A percentile compares a stretch with the other conserved stretches of the same genome.
phyloP scores from a whole-genome alignment of 2,113 vertebrate genomes.

The Lasiurus cinereus region DNA sequence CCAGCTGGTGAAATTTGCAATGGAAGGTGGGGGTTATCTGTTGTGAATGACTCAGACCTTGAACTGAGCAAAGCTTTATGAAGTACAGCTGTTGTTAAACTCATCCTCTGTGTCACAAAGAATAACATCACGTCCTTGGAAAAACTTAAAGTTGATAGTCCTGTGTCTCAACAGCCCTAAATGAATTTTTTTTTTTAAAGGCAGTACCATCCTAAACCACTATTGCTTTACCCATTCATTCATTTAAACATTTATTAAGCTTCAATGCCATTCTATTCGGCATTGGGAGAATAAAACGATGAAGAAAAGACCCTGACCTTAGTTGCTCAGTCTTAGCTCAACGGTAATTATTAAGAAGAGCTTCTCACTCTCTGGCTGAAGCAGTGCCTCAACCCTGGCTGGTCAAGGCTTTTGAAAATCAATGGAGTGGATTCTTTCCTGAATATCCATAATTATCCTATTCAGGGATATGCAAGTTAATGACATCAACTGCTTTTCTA shows the following conservation, averaged over 20 bases:
- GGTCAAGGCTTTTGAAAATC: constrained; percentile 56
- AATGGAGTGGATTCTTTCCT: not conserved
- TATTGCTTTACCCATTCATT: not conserved
- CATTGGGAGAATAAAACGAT: not conserved
- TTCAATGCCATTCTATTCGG: not conserved
- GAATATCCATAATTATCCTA: constrained; percentile 34
- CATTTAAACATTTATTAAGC: not conserved
- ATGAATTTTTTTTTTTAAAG: not conserved
- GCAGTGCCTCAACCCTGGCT: not conserved
- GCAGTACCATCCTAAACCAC: not conserved
- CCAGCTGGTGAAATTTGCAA: not conserved
- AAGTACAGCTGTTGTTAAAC: not conserved
- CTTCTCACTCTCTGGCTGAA: not conserved
- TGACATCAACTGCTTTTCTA: constrained; percentile 36
- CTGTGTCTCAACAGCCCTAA: not conserved
- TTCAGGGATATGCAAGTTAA: constrained; percentile 29
- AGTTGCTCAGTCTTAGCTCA: not conserved
- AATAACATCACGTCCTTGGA: not conserved
- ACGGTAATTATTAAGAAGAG: not conserved
- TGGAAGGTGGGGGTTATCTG: not conserved
- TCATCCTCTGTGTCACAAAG: not conserved
- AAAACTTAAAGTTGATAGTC: not conserved
- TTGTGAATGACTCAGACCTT: not conserved
- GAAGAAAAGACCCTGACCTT: constrained; percentile 20
- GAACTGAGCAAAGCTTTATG: not conserved